These are phyloP conservation scores for Dreissena rostriformis DNA, from an alignment of 1,140 invertebrate genomes.

Conservation along the genomic window DNA sequence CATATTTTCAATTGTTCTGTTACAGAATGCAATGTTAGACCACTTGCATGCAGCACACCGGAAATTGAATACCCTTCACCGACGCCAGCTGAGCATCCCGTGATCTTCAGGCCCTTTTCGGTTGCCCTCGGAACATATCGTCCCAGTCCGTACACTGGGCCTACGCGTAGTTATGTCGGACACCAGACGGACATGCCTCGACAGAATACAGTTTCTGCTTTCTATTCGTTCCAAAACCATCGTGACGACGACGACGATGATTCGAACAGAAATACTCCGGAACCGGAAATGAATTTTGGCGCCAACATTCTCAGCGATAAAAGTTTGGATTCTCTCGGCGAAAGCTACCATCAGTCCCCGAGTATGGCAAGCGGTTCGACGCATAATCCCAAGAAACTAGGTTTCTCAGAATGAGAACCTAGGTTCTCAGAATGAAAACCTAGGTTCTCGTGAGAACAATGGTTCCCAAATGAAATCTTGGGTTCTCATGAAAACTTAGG, in stretches of 20 bases:
- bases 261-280: too few species aligned
- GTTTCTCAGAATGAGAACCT: too few species aligned
- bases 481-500: too few species aligned
- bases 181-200: background rate
- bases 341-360: conserved; percentile 40
- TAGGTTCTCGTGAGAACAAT: too few species aligned
- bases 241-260: background rate
- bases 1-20: conserved; percentile 18
- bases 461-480: too few species aligned
- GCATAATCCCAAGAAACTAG: too few species aligned
- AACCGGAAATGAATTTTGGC: too few species aligned
- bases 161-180: background rate
- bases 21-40: conserved; percentile 29
- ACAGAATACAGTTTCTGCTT: background rate
- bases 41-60: conserved; percentile 44
- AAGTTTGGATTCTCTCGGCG: conserved; percentile 44
- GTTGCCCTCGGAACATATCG: background rate
- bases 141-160: background rate
- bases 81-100: background rate
- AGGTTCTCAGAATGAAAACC: too few species aligned
- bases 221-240: background rate
- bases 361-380: too few species aligned
- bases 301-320: conserved; percentile 2
- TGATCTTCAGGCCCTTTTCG: background rate
- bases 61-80: conserved; percentile 46